Base-by-base conservation (phyloP, 2,113 vertebrate species). In the Hassar affinis region DNA sequence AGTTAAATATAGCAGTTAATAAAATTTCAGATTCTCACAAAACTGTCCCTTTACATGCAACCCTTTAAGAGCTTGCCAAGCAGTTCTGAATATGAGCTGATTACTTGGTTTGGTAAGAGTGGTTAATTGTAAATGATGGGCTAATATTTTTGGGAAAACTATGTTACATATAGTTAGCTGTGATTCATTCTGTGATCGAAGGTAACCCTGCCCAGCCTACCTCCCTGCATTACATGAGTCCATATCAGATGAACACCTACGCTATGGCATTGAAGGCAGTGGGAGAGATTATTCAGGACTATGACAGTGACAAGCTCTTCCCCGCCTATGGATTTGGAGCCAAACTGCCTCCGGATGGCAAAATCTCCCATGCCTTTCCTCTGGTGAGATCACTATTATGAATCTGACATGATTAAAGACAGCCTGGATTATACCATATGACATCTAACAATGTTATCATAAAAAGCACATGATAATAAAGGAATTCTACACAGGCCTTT, bases 281-380 rank as follows among this genome's bases (percentile, higher is more conserved):
- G 56, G 98, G 98, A 52, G 97, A 99, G 91, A 96, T 99, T 94
- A 96, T 99, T 92, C 98, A 99, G 93, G 97, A 99, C 94, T 99
- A 99, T 1, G 98, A 99, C 95, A 99, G 97, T 0, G 97, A 99
- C 95, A 99, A 99, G 89, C 96, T 98, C 89, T 99, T 99, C 90
- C 98, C 98, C 6, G 97, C 97, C 62, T 98, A 98, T 0, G 98
- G 98, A 85, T 99, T 99, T 6, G 97, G 98, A 2, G 98, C 98
- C 92, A 99, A 99, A 92, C 90, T 99, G 87, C 98, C 98, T 69
- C 98, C 98, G 0, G 97, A 99, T 0, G 97, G 97, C 90, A 96
- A 97, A 91, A 96, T 99, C 90, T 99, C 98, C 85, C 97, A 99
- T 86, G 97, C 95, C 78, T 99, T 99, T 85, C 96, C 98, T 62